Base-by-base conservation (phyloP, 2,888 invertebrate genomes). In the Artemia sp. region DNA sequence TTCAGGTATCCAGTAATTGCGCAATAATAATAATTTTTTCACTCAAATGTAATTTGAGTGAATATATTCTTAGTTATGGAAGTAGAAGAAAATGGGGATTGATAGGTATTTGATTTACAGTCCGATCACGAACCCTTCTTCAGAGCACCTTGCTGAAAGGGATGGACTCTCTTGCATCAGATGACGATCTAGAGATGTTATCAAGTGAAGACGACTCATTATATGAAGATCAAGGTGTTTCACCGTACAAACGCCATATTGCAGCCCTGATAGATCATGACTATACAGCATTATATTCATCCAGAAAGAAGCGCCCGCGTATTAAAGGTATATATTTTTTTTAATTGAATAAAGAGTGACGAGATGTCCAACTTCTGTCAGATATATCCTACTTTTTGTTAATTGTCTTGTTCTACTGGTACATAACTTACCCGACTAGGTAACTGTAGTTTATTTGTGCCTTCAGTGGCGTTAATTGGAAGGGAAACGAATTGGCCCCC, bases 111-210 rank as follows among this genome's bases (percentile, higher is more conserved):
- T 58, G 8, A 8, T 58, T 58, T 58, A 19, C 11, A 58, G 64
- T 58, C 24, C 64, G 64, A 24, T 58, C 64, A n/a, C n/a, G 64
- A 58, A 58, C 64, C 8, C 64, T 58, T 9, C 64, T 58, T 19
- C 64, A 58, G 64, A 24, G 24, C 64, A 10, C 14, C 8, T 19
- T 58, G 24, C 24, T 58, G 11, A 24, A 58, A 19, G 64, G 64
- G 14, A n/a, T 58, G n/a, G n/a, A n/a, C n/a, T 58, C 64, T 10
- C 14, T 58, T n/a, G 64, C 64, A n/a, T 58, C 64, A 8, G 64
- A 58, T 58, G 64, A 58, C 8, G 64, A 58, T 58, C 64, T 58
- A 24, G 64, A 58, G n/a, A 58, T 58, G 9, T 58, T 58, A n/a
- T 58, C 64, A n/a, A 58, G 64, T 58, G 64, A 58, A 58, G 64